Evolutionary conservation across 1,140 invertebrate species (phyloP).

Genomic region (Nasonia vitripennis): DNA sequence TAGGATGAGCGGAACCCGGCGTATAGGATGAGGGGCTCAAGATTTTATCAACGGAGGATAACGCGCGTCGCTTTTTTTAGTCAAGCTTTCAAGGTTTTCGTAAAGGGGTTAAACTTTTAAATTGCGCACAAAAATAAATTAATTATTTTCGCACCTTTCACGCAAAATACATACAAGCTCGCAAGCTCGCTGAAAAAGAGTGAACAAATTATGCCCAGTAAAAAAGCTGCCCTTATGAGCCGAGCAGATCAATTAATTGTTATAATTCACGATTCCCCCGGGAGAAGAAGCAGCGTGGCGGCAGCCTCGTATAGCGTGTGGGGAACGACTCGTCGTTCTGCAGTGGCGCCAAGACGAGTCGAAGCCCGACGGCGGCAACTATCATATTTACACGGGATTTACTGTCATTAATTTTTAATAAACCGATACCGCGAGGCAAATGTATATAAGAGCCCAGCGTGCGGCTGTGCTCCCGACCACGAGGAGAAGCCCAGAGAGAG

Average conservation of each 20-base stretch:
- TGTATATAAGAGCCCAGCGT: neutral
- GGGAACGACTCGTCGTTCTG: neutral
- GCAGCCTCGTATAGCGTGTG: neutral
- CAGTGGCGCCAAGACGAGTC: slow-evolving; percentile 7
- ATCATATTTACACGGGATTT: slow-evolving; percentile 69
- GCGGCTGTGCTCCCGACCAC: neutral
- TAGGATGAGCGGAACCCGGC: neutral
- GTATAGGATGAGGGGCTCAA: no score
- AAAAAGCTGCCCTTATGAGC: neutral
- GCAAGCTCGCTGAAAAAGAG: neutral
- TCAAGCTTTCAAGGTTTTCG: no score
- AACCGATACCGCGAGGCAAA: slow-evolving; percentile 60
- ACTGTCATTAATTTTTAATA: slow-evolving; percentile 73
- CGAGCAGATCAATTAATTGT: slow-evolving; percentile 15
- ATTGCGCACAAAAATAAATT: no score
- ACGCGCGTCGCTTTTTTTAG: no score
- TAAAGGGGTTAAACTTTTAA: no score
- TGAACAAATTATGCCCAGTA: neutral
- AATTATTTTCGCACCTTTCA: no score
- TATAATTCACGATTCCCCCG: slow-evolving; percentile 3
- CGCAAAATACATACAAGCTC: no score
- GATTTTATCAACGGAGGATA: no score
- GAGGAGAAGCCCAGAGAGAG: neutral
- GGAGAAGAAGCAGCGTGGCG: neutral
- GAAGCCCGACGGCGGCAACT: slow-evolving; percentile 45